phyloP scores from a whole-genome alignment of 2,113 vertebrate genomes.

The Lepus timidus region DNA sequence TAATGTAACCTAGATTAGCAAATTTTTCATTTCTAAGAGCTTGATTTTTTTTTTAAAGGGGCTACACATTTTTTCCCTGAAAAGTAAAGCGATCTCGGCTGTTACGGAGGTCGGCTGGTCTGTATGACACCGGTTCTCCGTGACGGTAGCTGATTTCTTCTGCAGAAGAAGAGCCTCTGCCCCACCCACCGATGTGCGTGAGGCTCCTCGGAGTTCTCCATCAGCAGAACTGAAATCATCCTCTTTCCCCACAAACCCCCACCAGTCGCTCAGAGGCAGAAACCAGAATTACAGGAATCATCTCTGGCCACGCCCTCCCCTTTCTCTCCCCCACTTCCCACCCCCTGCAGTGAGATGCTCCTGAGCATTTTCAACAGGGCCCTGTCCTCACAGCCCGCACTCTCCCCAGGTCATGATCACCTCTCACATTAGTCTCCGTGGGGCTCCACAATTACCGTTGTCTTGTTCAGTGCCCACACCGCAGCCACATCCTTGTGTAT shows the following conservation, averaged over 20 bases:
- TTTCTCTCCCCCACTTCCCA: background rate
- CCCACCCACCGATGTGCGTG: background rate
- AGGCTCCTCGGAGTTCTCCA: background rate
- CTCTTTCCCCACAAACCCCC: background rate
- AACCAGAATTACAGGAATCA: background rate
- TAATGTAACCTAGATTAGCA: background rate
- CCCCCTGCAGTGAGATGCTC: background rate
- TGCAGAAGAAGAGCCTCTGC: background rate
- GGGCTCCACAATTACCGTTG: background rate
- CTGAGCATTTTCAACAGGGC: background rate
- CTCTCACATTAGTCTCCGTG: background rate
- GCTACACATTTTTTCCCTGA: background rate
- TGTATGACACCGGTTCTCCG: background rate
- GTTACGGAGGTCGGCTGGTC: background rate
- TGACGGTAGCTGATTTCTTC: background rate
- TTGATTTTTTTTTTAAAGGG: slow-evolving; percentile 9
- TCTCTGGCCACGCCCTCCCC: background rate
- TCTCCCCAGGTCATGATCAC: background rate
- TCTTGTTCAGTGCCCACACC: background rate
- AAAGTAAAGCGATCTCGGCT: slow-evolving; percentile 46
- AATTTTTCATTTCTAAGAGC: slow-evolving; percentile 55
- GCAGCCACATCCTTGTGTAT: background rate
- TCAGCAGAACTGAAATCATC: background rate
- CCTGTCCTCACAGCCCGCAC: background rate
- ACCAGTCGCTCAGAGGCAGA: background rate